Evolutionary conservation across 2,797 vertebrate genomes (phyloP), one percentile per base, ranked within the genome.

Genomic region (Allobates femoralis): DNA sequence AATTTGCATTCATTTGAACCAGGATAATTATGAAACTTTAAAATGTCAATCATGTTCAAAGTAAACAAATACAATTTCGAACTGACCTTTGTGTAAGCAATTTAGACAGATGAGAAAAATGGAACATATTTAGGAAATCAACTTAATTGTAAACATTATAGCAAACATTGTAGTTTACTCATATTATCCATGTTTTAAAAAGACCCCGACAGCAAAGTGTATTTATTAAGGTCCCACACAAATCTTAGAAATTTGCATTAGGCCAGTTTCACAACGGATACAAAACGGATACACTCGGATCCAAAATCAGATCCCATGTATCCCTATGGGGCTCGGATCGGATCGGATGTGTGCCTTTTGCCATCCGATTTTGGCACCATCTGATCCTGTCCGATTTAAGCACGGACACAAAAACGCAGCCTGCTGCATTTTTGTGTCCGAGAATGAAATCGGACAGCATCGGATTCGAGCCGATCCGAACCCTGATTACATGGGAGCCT

Each of bases 1-100:
- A 84, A 88, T 88, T 84, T 88, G 86, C 77, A 88, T 88, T 88
- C 67, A 84, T 88, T 88, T 88, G 81, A 88, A 88, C 69, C 73
- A 88, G 83, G 77, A 85, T 88, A 85, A 88, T 88, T 88, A 88
- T 85, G 75, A 85, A 84, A 85, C 86, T 84, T 87, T 80, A 88
- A 85, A 84, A 79, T 88, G 82, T 88, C 86, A 88, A 80, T 88
- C 86, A 88, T 85, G 78, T 84, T 85, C 82, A 84, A 88, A 84
- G 79, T 85, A 88, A 88, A 88, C 86, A 88, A 88, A 84, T 76
- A 88, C 69, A 84, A 80, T 80, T 50, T 79, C 75, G 79, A 84
- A 66, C 76, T 88, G 86, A 80, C 86, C 86, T 88, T 88, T 88
- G 62, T 60, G 51, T 69, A 46, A 62, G 69, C 69, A 28, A 76